These are phyloP conservation scores for Amblyjoppa fuscipennis DNA, from an alignment of 2,888 invertebrate species.

Conservation along the genomic window DNA sequence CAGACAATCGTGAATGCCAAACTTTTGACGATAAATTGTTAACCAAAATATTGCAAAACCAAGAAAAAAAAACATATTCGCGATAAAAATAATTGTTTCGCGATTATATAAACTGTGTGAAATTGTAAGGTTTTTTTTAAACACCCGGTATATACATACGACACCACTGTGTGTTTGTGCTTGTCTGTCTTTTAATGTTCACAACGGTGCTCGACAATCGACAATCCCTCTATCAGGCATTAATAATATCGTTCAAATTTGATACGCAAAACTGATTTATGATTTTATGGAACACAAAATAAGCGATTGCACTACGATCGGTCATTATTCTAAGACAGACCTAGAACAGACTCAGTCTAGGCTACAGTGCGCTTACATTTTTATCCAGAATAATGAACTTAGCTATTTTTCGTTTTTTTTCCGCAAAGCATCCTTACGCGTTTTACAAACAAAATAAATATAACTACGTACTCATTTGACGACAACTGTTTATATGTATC, in stretches of 20 bases:
- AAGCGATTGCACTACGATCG: slow-evolving; percentile 69
- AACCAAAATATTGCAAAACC: slow-evolving; percentile 34
- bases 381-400: slow-evolving; percentile 84
- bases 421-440: not conserved
- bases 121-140: slow-evolving; percentile 70
- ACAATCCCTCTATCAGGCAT: slow-evolving; percentile 31
- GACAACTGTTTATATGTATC: slow-evolving; percentile 6
- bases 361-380: slow-evolving; percentile 77
- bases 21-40: slow-evolving; percentile 29
- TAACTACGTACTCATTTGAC: slow-evolving; percentile 44
- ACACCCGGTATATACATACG: slow-evolving; percentile 84
- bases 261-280: slow-evolving; percentile 25
- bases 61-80: slow-evolving; percentile 49
- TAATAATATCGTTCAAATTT: slow-evolving; percentile 32
- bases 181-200: slow-evolving; percentile 83
- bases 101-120: slow-evolving; percentile 23
- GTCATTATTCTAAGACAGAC: slow-evolving; percentile 82
- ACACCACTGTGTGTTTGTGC: slow-evolving; percentile 84
- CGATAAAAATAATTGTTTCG: slow-evolving; percentile 18
- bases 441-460: slow-evolving; percentile 50
- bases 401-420: slow-evolving; percentile 66
- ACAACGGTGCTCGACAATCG: slow-evolving; percentile 65
- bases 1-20: slow-evolving; percentile 48
- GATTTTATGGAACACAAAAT: slow-evolving; percentile 50
- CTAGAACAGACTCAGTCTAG: slow-evolving; percentile 85